Base-by-base conservation (phyloP, 2,113 vertebrate species). In the Dicrurus megarhynchus region DNA sequence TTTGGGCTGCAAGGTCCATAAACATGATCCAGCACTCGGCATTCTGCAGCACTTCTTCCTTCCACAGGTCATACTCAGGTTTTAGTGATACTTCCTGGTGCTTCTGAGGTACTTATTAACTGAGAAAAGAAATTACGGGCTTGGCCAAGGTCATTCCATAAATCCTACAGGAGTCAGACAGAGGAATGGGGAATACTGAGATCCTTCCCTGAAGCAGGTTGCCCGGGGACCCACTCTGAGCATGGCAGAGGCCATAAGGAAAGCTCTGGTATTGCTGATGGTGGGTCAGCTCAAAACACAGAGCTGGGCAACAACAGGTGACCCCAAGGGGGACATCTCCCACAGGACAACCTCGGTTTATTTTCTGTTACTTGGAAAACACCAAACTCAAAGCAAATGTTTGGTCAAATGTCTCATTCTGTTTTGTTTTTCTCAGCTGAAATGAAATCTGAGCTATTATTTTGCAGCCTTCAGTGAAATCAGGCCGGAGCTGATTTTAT, bases 51-150 rank as follows among this genome's bases (percentile, higher is more conserved):
- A 7, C 50, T 90, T 90, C 50, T 90, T 90, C 75, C 56, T 84
- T 86, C 37, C 53, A 37, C 26, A 59, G 49, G 52, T 73, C 60
- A 46, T 21, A 46, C 0, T 0, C 3, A 32, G 42, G 13, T 80
- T 95, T 83, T 44, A 91, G 89, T 84, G 39, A 33, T 57, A 77
- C 47, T 86, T 94, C 35, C 24, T 6, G 35, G 33, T 77, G 68
- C 59, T 92, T 52, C 73, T 0, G 52, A 79, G 93, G 83, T 93
- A 94, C 21, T 96, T 71, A 96, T 96, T 96, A 96, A 96, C 95
- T 2, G 11, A 75, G 79, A 60, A 92, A 88, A 80, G 30, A 88
- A 94, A 67, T 80, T 30, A 84, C 10, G 76, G 76, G 83, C 47
- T 92, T 64, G 18, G 52, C 47, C 76, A 95, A 96, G 92, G 95